These are phyloP conservation scores for Hozukius guyotensis DNA, from an alignment of 2,797 vertebrate species.

Conservation along the genomic window DNA sequence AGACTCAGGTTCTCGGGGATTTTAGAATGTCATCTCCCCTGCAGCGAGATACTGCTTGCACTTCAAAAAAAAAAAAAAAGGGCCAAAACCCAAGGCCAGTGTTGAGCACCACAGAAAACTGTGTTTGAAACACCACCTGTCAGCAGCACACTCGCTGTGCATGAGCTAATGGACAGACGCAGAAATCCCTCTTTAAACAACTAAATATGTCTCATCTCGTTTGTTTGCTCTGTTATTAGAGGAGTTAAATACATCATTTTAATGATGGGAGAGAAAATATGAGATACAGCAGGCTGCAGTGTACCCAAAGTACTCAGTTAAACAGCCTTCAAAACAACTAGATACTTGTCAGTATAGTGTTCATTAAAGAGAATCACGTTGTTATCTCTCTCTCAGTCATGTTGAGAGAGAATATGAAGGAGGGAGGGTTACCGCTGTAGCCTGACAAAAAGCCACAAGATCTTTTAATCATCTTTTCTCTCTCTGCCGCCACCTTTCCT, in stretches of 20 bases:
- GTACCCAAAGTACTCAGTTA: neutral
- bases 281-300: neutral
- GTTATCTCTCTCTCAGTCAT: conserved; percentile 32
- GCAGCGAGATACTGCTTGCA: conserved; percentile 38
- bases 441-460: conserved; percentile 54
- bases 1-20: conserved; percentile 46
- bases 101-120: conserved; percentile 17
- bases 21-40: conserved; percentile 60
- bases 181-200: neutral
- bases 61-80: conserved; percentile 14
- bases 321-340: conserved; percentile 30
- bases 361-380: conserved; percentile 36
- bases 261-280: neutral
- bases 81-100: conserved; percentile 16
- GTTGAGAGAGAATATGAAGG: conserved; percentile 26
- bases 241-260: conserved; percentile 8
- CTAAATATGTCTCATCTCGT: neutral
- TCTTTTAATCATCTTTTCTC: conserved; percentile 61
- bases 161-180: conserved; percentile 20
- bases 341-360: conserved; percentile 36
- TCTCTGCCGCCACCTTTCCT: conserved; percentile 43
- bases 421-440: conserved; percentile 11
- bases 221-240: conserved; percentile 19
- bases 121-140: conserved; percentile 49
- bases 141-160: conserved; percentile 10